phyloP scores from a whole-genome alignment of 2,113 vertebrate species.

The Phalacrocorax pelagicus region DNA sequence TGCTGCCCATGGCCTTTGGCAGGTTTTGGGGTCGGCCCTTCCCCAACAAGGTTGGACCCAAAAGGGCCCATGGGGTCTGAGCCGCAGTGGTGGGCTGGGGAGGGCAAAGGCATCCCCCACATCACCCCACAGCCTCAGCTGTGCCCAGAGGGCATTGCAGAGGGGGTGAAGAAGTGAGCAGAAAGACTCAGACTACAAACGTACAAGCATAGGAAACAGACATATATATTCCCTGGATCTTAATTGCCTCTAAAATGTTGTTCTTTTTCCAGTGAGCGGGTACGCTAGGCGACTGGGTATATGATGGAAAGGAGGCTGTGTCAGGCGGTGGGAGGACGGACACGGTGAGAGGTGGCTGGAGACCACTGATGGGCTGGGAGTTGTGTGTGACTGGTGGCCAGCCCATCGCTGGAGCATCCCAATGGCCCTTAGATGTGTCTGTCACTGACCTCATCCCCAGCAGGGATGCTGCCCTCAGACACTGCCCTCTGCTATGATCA shows the following conservation, averaged over 20 bases:
- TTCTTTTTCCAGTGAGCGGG: neutral
- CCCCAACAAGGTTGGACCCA: neutral
- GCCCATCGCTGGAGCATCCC: neutral
- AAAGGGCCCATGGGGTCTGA: accelerated
- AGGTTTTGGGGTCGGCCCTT: neutral
- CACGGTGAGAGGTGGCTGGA: accelerated
- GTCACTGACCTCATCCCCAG: accelerated
- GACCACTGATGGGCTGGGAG: neutral
- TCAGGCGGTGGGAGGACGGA: neutral
- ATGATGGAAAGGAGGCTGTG: neutral
- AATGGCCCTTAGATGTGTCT: accelerated
- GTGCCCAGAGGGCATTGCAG: neutral
- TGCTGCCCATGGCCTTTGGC: neutral
- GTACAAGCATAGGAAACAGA: conserved; percentile 38
- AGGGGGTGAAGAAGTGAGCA: neutral
- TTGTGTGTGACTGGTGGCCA: neutral
- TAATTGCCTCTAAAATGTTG: conserved; percentile 33
- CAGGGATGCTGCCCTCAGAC: neutral
- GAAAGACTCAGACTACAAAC: conserved; percentile 16
- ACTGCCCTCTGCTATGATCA: accelerated
- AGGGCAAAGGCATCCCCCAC: neutral
- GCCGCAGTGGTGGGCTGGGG: accelerated
- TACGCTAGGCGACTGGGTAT: conserved; percentile 38
- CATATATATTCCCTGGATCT: conserved; percentile 39
- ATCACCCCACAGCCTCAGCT: accelerated